These are phyloP conservation scores for Apocrypta bakeri DNA, from an alignment of 1,140 invertebrate species.

Conservation along the genomic window DNA sequence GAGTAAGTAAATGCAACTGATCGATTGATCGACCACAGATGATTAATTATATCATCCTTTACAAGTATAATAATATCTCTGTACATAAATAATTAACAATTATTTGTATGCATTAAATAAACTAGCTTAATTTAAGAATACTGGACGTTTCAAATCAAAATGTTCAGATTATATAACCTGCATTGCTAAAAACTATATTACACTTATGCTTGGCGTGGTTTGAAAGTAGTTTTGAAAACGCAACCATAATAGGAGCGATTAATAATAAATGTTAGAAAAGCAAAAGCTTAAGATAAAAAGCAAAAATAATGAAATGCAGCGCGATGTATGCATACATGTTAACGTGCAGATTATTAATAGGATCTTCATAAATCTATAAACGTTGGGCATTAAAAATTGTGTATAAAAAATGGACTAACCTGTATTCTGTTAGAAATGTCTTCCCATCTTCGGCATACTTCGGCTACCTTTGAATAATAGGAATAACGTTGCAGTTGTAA, in stretches of 20 bases:
- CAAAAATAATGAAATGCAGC: constrained; percentile 10
- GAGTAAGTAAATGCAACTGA: neutral
- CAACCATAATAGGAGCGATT: constrained; percentile 52
- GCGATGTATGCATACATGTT: constrained; percentile 10
- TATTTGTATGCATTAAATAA: neutral
- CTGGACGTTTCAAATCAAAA: constrained; percentile 13
- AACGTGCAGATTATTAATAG: constrained; percentile 18
- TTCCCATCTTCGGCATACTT: constrained; percentile 70
- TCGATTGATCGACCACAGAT: neutral
- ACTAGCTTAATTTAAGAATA: neutral
- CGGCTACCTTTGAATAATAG: constrained; percentile 69
- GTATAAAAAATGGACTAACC: constrained; percentile 57
- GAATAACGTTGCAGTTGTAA: constrained; percentile 68
- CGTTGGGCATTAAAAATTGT: constrained; percentile 1
- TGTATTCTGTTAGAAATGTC: constrained; percentile 68
- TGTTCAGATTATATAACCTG: constrained; percentile 20
- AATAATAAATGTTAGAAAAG: constrained; percentile 56
- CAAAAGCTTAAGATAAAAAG: constrained; percentile 44
- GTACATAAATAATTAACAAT: neutral
- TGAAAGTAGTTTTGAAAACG: constrained; percentile 19
- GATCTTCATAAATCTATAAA: constrained; percentile 8
- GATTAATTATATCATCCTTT: neutral
- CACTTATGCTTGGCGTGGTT: constrained; percentile 38
- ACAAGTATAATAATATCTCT: too few species aligned
- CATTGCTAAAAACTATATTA: neutral